Percentiles rank a stretch among this genome's conserved stretches.
Evolutionary conservation across 2,888 invertebrate species (phyloP).

Genomic region (Coleophora deauratella): DNA sequence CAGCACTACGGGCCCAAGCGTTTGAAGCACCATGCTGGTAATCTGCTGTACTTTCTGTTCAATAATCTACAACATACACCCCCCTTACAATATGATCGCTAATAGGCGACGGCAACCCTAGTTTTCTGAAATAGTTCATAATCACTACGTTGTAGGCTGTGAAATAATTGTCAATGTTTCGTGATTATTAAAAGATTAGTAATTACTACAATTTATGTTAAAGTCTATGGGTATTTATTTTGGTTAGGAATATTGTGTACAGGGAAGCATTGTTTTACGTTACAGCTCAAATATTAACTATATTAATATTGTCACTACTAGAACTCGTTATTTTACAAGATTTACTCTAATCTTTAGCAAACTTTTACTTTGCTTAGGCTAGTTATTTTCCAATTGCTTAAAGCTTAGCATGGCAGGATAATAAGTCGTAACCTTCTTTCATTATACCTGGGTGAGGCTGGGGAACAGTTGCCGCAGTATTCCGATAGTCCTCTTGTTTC

Average conservation of each 20-base stretch:
- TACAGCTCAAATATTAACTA: too few species aligned
- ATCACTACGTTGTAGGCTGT: slow-evolving; percentile 15
- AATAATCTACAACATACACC: slow-evolving; percentile 77
- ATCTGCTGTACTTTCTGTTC: slow-evolving; percentile 85
- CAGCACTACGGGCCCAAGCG: slow-evolving; percentile 83
- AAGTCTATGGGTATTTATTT: too few species aligned
- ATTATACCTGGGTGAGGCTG: slow-evolving; percentile 83
- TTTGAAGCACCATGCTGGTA: slow-evolving; percentile 81
- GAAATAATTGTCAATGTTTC: too few species aligned
- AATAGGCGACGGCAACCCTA: background rate
- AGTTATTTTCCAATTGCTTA: too few species aligned
- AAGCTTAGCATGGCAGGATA: too few species aligned
- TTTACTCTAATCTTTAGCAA: too few species aligned
- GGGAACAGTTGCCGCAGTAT: slow-evolving; percentile 84
- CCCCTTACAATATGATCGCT: slow-evolving; percentile 37
- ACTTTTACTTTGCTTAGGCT: too few species aligned
- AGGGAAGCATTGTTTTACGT: background rate
- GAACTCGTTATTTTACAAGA: too few species aligned
- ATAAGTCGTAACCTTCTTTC: too few species aligned
- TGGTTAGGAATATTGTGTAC: background rate
- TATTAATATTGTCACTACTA: too few species aligned
- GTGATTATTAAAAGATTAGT: too few species aligned
- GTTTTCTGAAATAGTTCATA: slow-evolving; percentile 11
- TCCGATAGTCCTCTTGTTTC: slow-evolving; percentile 86
- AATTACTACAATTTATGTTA: too few species aligned